Evolutionary conservation across 2,797 vertebrate genomes (phyloP).

Genomic region (Coranthus polyacanthus): DNA sequence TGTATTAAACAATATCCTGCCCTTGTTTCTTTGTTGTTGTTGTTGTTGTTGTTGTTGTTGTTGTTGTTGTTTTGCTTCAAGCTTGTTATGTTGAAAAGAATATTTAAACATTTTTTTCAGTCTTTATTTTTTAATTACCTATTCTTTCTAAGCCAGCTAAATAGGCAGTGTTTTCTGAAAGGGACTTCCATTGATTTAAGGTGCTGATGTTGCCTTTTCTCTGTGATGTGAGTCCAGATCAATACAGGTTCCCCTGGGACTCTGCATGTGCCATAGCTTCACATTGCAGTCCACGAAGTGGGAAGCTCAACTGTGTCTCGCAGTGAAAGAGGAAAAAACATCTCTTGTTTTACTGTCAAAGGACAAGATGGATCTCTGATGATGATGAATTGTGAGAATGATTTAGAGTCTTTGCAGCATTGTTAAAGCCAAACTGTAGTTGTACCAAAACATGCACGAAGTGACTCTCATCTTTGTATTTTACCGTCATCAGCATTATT

Average conservation of each 20-base stretch:
- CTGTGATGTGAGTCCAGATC: slow-evolving; percentile 76
- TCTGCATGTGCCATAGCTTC: slow-evolving; percentile 55
- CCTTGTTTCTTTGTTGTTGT: background rate
- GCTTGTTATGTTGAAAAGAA: background rate
- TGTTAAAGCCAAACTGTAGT: background rate
- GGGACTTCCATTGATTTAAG: slow-evolving; percentile 71
- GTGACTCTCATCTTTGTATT: too few species aligned
- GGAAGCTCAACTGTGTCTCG: slow-evolving; percentile 30
- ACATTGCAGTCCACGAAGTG: slow-evolving; percentile 54
- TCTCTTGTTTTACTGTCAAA: slow-evolving; percentile 6
- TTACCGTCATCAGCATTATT: background rate
- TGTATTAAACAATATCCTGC: slow-evolving; percentile 1
- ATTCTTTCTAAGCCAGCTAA: slow-evolving; percentile 19
- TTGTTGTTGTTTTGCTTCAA: background rate
- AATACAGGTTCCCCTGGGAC: slow-evolving; percentile 70
- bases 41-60: background rate
- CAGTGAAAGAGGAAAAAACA: background rate
- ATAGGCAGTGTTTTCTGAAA: slow-evolving; percentile 50
- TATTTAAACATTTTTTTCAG: background rate
- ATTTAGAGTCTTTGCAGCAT: slow-evolving; percentile 5
- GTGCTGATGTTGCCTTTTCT: slow-evolving; percentile 76
- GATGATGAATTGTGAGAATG: too few species aligned
- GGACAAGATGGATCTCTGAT: background rate
- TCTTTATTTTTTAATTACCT: slow-evolving; percentile 17
- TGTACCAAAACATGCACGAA: background rate